phyloP scores from a whole-genome alignment of 2,888 invertebrate genomes.

The Dryococelus australis region DNA sequence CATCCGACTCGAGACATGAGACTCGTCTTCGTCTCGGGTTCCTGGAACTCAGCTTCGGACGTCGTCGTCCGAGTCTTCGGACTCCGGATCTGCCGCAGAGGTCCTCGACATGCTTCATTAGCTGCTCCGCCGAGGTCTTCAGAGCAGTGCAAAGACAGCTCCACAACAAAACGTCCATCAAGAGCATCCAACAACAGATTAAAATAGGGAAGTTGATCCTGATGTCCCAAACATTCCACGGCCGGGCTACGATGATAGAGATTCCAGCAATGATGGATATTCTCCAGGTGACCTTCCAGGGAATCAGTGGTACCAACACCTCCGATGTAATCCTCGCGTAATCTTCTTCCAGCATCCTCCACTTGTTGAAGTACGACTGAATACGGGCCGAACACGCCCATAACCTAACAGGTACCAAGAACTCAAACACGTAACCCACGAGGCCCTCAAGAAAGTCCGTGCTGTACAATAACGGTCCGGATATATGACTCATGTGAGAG shows the following conservation, averaged over 20 bases:
- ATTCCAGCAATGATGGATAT: background rate
- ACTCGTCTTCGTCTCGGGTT: no score
- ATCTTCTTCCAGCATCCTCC: background rate
- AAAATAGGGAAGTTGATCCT: background rate
- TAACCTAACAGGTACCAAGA: background rate
- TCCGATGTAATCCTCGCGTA: background rate
- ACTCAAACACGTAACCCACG: background rate
- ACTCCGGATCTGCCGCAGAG: background rate
- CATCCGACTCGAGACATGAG: no score
- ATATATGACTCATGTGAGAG: background rate
- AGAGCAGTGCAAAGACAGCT: background rate
- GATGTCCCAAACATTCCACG: background rate
- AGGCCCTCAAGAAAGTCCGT: background rate
- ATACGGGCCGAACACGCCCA: background rate
- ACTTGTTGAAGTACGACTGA: background rate
- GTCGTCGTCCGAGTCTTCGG: background rate
- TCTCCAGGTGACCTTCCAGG: background rate
- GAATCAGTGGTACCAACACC: background rate
- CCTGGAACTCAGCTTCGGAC: no score
- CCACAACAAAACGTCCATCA: background rate
- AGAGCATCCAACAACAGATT: background rate
- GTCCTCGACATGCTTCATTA: background rate
- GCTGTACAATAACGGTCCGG: background rate
- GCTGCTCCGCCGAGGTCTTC: background rate
- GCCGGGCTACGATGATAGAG: background rate